Conservation (phyloP, 1,140 invertebrate species). For the Ostrea denselamellosa region DNA sequence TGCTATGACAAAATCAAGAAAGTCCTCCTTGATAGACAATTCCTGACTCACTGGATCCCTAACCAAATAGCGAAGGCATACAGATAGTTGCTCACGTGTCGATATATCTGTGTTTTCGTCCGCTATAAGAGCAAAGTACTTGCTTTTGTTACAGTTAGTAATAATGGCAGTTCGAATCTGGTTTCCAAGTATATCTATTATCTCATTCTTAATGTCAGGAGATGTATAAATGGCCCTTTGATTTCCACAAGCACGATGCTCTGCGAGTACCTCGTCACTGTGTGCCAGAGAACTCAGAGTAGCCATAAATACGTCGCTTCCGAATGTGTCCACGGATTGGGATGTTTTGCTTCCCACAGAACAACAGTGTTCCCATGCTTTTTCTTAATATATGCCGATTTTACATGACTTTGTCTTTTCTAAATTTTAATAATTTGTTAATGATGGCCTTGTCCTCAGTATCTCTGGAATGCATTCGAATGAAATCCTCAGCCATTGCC, state of each 20-base stretch:
- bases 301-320: conserved; percentile 44
- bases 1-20: conserved; percentile 25
- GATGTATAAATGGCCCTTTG: not conserved
- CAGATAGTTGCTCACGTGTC: conserved; percentile 46
- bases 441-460: not conserved
- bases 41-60: not conserved
- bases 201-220: conserved; percentile 32
- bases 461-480: not conserved
- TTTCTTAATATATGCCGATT: conserved; percentile 17
- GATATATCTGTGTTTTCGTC: conserved; percentile 47
- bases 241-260: not conserved
- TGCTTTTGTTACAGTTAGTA: conserved; percentile 19
- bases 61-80: conserved; percentile 46
- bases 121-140: conserved; percentile 29
- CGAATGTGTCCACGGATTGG: conserved; percentile 41
- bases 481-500: not conserved
- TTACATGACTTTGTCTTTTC: not conserved
- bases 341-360: conserved; percentile 52
- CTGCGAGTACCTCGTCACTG: not conserved
- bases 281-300: conserved; percentile 25
- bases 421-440: not conserved
- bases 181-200: conserved; percentile 8
- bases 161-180: not conserved
- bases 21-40: conserved; percentile 1
- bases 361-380: conserved; percentile 32